Percentiles rank a stretch among this genome's conserved stretches.
Conservation (phyloP, 1,140 invertebrate genomes). For the Leptinotarsa lineolata region DNA sequence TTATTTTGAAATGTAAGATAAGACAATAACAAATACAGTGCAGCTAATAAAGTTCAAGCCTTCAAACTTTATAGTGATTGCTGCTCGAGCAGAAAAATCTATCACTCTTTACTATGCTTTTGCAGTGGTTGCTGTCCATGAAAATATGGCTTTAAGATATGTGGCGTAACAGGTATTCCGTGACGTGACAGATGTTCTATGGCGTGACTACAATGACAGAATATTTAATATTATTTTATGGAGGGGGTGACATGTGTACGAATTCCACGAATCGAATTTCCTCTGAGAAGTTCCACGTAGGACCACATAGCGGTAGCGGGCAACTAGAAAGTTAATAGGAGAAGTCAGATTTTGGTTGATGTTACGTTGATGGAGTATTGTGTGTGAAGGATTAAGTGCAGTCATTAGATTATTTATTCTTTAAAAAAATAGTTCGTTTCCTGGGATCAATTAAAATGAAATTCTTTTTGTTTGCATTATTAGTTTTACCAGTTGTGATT, state of each 20-base stretch:
- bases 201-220: no score
- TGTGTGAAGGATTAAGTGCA: constrained; percentile 27
- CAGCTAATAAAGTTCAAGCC: no score
- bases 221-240: background rate
- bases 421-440: constrained; percentile 11
- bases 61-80: no score
- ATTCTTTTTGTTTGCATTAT: constrained; percentile 61
- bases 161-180: no score
- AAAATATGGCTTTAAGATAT: no score
- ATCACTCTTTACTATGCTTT: no score
- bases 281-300: constrained; percentile 44
- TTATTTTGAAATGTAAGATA: no score
- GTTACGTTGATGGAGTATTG: background rate
- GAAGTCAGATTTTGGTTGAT: constrained; percentile 4
- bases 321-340: constrained; percentile 15
- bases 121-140: no score
- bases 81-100: no score
- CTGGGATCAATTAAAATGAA: constrained; percentile 61
- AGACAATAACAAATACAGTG: no score
- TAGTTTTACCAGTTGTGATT: constrained; percentile 63
- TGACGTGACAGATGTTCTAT: no score
- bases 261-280: no score
- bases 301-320: constrained; percentile 34
- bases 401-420: constrained; percentile 15
- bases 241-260: constrained; percentile 30